Evolutionary conservation across 2,113 vertebrate genomes (phyloP), one percentile per base, ranked within the genome.

Genomic region (Thamnaconus septentrionalis): DNA sequence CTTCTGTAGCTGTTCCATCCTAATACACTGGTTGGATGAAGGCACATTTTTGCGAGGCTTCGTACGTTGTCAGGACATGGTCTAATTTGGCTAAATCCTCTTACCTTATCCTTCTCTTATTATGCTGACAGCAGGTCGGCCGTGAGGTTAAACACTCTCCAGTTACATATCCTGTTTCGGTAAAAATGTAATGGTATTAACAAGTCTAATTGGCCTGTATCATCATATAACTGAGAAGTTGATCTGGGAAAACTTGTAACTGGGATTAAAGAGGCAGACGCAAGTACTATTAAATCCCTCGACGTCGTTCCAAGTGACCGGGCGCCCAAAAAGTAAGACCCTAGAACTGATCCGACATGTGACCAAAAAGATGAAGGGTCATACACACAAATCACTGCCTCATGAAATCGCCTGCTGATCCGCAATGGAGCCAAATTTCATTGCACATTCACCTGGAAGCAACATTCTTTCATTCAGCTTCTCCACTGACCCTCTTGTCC

Each of bases 71-170:
- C 18, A 31, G 18, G 18, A 45, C 5, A 45, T 45, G 5, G 44
- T 45, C 90, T 86, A 79, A 80, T 18, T 59, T 56, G 61, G 67
- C 79, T 89, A 89, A 80, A 66, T 67, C 82, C 72, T 64, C 81
- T 73, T 48, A 71, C 75, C 79, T 80, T 61, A 88, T 78, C 55
- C 83, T 58, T 78, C 66, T 64, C 49, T 69, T 7, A 64, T 81
- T 31, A 31, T 31, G 18, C 18, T 31, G 18, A 68, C 47, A 71
- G 50, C 31, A 12, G 57, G 75, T 69, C 76, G 49, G 49, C 53
- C 12, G 9, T 11, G 47, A 63, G 68, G 73, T 66, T 53, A 43
- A 54, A 59, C 8, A 7, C 44, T 45, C 44, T 31, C 18, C 18
- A 31, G 18, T 45, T 45, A 45, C 44, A 45, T 7, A 5, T 45